Conservation (phyloP, 2,888 invertebrate species). For the Dione vanillae region DNA sequence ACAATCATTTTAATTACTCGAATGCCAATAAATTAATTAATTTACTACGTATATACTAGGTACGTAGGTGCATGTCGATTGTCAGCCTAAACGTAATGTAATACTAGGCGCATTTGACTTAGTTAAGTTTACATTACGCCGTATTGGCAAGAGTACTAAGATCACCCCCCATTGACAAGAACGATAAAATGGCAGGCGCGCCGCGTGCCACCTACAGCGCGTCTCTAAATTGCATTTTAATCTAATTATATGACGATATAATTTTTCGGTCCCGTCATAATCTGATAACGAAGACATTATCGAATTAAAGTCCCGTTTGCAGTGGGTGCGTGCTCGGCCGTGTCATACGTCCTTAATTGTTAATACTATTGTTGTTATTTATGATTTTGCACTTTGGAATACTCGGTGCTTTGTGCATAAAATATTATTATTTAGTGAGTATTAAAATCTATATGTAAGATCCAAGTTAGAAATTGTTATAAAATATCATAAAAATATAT, state of each 20-base stretch:
- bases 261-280: slow-evolving; percentile 82
- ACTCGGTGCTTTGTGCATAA: too few relatives aligned
- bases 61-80: background rate
- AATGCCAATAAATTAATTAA: background rate
- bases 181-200: slow-evolving; percentile 59
- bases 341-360: slow-evolving; percentile 38
- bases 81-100: background rate
- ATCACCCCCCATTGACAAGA: slow-evolving; percentile 39
- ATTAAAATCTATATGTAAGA: too few relatives aligned
- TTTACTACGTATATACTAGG: background rate
- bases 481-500: too few relatives aligned
- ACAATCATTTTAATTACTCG: background rate
- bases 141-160: slow-evolving; percentile 33
- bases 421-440: background rate
- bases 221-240: slow-evolving; percentile 83
- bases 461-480: too few relatives aligned
- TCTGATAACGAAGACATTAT: slow-evolving; percentile 79
- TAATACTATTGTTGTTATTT: slow-evolving; percentile 21
- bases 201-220: slow-evolving; percentile 76
- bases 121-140: slow-evolving; percentile 1
- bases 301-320: slow-evolving; percentile 73
- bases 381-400: background rate
- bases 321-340: slow-evolving; percentile 62
- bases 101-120: background rate
- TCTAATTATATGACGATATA: slow-evolving; percentile 81